Evolutionary conservation across 2,797 vertebrate species (phyloP).

Genomic region (Rhinophrynus dorsalis): DNA sequence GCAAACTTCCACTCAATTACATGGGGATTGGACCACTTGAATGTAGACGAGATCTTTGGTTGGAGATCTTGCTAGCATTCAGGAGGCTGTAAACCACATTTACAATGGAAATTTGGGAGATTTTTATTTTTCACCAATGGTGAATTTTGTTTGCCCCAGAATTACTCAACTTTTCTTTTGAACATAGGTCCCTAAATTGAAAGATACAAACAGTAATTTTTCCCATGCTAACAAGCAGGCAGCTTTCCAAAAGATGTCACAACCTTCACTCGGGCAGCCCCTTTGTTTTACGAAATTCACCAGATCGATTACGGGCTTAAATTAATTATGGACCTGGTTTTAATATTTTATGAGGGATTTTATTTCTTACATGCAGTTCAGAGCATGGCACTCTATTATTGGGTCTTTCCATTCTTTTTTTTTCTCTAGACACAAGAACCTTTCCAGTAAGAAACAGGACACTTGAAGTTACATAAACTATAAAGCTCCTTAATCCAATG

Average conservation of each 20-base stretch:
- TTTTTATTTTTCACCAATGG: too few species aligned
- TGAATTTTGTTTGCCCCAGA: too few species aligned
- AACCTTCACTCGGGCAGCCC: neutral
- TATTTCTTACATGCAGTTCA: neutral
- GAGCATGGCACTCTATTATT: neutral
- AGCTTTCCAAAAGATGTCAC: neutral
- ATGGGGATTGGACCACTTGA: too few species aligned
- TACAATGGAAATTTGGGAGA: too few species aligned
- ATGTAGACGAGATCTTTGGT: too few species aligned
- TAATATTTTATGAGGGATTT: constrained; percentile 18
- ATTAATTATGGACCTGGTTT: constrained; percentile 14
- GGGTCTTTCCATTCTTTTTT: neutral
- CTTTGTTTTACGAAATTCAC: constrained; percentile 2
- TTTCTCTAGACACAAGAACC: neutral
- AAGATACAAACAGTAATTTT: too few species aligned
- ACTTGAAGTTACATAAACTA: neutral
- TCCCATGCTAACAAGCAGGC: neutral
- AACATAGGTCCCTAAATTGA: too few species aligned
- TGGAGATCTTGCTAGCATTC: too few species aligned
- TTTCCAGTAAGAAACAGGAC: neutral
- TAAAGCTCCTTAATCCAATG: neutral
- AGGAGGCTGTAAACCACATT: too few species aligned
- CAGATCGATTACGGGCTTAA: constrained; percentile 9
- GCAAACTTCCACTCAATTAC: too few species aligned
- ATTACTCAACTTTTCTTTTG: too few species aligned